Evolutionary conservation across 2,888 invertebrate species (phyloP), one percentile per base, ranked within the genome.

Genomic region (Pterostichus madidus): DNA sequence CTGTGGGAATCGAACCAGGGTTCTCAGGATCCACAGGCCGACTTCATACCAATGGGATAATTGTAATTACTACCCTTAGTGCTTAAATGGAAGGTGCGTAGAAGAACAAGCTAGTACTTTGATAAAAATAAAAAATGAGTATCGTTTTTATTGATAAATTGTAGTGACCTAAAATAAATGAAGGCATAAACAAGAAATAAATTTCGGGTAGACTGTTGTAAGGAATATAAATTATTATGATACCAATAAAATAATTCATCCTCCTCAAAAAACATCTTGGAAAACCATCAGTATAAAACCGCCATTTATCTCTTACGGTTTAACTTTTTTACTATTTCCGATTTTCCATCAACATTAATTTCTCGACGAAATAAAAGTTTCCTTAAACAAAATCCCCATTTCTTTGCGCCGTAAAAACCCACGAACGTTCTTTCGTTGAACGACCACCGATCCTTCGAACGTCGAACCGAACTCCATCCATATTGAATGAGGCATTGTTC

Each of bases 401-500:
- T 49, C 49, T 6, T 39, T 39, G 39, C 64, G 64, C 13, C 59
- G 64, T 35, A 64, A 64, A 64, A 64, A 64, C 35, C 49, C n/a
- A 49, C 11, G 49, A 71, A 64, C 64, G 17, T 8, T n/a, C 35
- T 39, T 15, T 13, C 24, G 13, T 17, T 13, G 56, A 17, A 56
- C 8, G 39, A 24, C 32, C 32, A 32, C 15, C 7, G 39, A 39
- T 39, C 39, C 39, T 39, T 39, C 39, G 24, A 24, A 24, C 24
- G 24, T 24, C 39, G 39, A 39, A 39, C 39, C 39, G 39, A 10
- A 15, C 17, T 39, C 10, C 32, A 71, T 71, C 68, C 68, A 71
- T 71, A 71, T 71, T 71, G 68, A 44, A 71, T 71, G 68, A 71
- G 68, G 68, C 39, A 71, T 71, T 71, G 68, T 71, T 71, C 64